Percentiles rank a stretch among this genome's conserved stretches.
Evolutionary conservation across 2,797 vertebrate species (phyloP).

Genomic region (Peromyscus attwateri): DNA sequence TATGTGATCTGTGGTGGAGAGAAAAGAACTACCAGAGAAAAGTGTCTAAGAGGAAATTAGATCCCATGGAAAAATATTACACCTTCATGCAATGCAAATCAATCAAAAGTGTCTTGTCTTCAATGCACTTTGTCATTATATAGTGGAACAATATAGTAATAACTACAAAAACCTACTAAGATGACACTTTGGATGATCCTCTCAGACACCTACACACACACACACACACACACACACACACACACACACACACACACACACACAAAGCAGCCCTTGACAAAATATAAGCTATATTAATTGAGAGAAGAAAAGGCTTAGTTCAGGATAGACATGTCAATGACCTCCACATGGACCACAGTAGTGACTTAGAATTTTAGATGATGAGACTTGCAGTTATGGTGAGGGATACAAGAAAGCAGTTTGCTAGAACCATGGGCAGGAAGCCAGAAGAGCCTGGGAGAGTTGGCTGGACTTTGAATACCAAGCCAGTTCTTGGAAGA

Average conservation of each 20-base stretch:
- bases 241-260: not conserved
- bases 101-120: not conserved
- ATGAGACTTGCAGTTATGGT: not conserved
- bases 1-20: not conserved
- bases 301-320: not conserved
- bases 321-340: not conserved
- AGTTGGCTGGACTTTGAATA: not conserved
- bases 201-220: not conserved
- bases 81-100: not conserved
- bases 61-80: not conserved
- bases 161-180: not conserved
- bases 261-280: not conserved
- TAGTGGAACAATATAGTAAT: not conserved
- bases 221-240: not conserved
- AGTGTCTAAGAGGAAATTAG: not conserved
- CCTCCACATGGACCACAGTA: not conserved
- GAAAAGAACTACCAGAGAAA: not conserved
- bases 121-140: not conserved
- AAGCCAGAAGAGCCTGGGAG: not conserved
- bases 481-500: constrained; percentile 22
- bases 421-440: not conserved
- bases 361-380: not conserved
- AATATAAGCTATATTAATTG: not conserved
- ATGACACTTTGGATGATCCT: not conserved
- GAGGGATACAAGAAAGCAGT: not conserved